These are phyloP conservation scores for Lepilemur septentrionalis DNA, from an alignment of 2,797 vertebrate genomes.

Conservation along the genomic window DNA sequence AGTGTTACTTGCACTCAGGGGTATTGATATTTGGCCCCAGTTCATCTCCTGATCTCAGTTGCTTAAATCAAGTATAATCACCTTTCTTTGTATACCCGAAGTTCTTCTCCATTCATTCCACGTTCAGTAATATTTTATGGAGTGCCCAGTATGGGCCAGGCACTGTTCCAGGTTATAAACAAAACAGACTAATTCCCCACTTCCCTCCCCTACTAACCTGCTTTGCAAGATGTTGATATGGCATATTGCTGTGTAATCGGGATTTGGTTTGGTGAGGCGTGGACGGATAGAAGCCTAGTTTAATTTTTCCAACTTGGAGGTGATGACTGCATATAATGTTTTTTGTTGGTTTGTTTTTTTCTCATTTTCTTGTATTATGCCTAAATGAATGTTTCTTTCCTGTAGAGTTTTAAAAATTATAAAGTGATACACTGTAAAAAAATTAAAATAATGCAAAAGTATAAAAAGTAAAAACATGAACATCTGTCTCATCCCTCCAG, in stretches of 20 bases:
- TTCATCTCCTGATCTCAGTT: slow-evolving; percentile 28
- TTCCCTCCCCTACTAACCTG: neutral
- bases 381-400: neutral
- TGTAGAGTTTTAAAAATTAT: neutral
- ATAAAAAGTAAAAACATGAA: neutral
- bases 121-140: neutral
- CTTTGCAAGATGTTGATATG: neutral
- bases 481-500: neutral
- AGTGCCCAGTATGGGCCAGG: neutral
- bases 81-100: neutral
- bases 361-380: neutral
- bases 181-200: neutral
- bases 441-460: neutral
- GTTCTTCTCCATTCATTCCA: slow-evolving; percentile 26
- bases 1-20: neutral
- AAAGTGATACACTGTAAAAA: neutral
- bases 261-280: neutral
- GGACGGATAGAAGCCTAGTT: neutral
- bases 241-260: neutral
- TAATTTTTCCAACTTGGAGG: neutral
- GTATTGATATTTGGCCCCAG: neutral
- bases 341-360: neutral
- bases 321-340: neutral
- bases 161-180: neutral
- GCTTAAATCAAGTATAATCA: slow-evolving; percentile 33